These are phyloP conservation scores for Esox masquinongy DNA, from an alignment of 2,797 vertebrate species.

Conservation along the genomic window DNA sequence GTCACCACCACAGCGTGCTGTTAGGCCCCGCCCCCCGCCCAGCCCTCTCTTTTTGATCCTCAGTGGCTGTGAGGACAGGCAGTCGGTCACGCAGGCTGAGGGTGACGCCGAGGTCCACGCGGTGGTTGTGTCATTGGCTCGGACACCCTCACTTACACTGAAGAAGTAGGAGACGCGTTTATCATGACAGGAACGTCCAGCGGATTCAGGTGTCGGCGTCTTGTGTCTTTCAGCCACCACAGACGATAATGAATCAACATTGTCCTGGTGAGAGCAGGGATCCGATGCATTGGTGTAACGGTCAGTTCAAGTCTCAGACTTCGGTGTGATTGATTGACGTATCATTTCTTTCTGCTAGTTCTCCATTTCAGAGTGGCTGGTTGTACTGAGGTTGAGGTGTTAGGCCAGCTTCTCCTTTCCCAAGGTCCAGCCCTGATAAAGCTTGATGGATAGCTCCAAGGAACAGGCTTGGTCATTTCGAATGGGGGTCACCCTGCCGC, in stretches of 20 bases:
- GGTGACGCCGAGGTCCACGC: background rate
- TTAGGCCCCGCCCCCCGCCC: background rate
- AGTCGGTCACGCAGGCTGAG: constrained; percentile 5
- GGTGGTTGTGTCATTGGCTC: background rate
- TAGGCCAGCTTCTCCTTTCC: background rate
- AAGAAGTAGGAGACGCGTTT: background rate
- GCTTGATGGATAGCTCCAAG: constrained; percentile 13
- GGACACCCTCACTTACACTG: background rate
- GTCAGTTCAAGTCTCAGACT: background rate
- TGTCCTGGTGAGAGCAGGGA: background rate
- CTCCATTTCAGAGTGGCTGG: background rate
- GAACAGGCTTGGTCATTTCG: background rate
- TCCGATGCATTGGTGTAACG: background rate
- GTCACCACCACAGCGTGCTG: too few species aligned
- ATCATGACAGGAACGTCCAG: background rate
- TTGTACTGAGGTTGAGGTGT: background rate
- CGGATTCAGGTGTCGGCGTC: background rate
- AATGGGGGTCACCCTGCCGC: background rate
- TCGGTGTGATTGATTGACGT: background rate
- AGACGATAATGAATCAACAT: background rate
- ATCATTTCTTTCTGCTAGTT: background rate
- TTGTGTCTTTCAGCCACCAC: background rate
- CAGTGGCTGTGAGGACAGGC: constrained; percentile 4
- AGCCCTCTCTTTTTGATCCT: too few species aligned
- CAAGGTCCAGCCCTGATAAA: background rate